Evolutionary conservation across 2,113 vertebrate genomes (phyloP), one percentile per base, ranked within the genome.

Genomic region (Synodontis membranacea): DNA sequence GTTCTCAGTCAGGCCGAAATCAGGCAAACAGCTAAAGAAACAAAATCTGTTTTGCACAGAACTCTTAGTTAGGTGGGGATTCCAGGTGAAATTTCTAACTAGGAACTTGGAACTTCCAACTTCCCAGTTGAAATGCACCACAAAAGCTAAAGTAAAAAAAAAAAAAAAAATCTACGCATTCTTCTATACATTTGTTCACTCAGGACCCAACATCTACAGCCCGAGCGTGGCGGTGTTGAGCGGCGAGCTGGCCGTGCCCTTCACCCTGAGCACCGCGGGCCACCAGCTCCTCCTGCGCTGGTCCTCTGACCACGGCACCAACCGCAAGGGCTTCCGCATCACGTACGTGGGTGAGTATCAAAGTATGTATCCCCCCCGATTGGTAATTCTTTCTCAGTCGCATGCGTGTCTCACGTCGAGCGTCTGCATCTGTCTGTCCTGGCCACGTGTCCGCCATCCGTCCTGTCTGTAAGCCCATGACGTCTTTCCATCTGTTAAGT

Each of bases 271-370:
- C 83, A 99, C 97, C 89, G 96, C 95, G 1, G 92, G 96, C 70
- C 97, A 99, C 91, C 97, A 99, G 94, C 95, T 98, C 6, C 96
- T 98, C 87, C 94, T 99, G 66, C 97, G 97, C 1, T 99, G 98
- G 98, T 97, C 97, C 52, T 97, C 98, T 64, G 98, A 99, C 93
- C 98, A 99, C 42, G 98, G 97, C 86, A 99, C 98, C 86, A 99
- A 98, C 93, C 97, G 97, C 84, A 97, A 94, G 70, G 98, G 98
- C 66, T 99, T 98, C 95, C 95, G 96, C 91, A 97, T 99, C 95
- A 95, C 97, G 95, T 99, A 99, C 66, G 97, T 98, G 94, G 98
- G 98, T 99, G 94, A 96, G 95, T 95, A 95, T 94, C 94, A 95
- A 95, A 95, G 94, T 95, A 97, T 90, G 97, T 94, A 94, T 95